Conservation (phyloP, 2,797 vertebrate genomes). For the Synanceia verrucosa region DNA sequence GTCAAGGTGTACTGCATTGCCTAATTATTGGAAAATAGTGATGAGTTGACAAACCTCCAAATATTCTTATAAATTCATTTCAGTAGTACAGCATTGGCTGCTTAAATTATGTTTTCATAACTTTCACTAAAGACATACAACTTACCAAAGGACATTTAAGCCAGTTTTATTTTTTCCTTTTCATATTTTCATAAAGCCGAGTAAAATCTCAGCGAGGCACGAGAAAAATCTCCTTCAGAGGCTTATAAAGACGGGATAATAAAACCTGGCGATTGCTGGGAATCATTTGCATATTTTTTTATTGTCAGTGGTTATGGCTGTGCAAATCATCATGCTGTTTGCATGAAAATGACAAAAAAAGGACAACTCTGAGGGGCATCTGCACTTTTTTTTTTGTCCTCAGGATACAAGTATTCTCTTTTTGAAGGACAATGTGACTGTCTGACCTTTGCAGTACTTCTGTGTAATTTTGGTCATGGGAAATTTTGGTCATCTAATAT, state of each 20-base stretch:
- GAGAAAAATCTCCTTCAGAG: conserved; percentile 27
- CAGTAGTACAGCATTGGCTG: not conserved
- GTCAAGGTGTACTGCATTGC: not conserved
- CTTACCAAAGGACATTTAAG: not conserved
- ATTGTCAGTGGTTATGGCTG: conserved; percentile 35
- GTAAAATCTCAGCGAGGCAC: conserved; percentile 22
- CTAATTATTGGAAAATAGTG: not conserved
- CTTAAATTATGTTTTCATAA: not conserved
- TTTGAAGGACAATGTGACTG: not conserved
- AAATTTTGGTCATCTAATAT: not conserved
- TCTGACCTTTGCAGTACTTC: not conserved
- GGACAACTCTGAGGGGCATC: conserved; percentile 1
- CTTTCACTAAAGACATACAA: conserved; percentile 11
- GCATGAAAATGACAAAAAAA: conserved; percentile 36
- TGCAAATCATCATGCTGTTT: conserved; percentile 26
- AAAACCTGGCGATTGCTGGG: conserved; percentile 25
- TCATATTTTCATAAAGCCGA: conserved; percentile 6
- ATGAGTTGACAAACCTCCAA: not conserved
- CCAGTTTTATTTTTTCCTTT: not conserved
- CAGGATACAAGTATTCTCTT: not conserved
- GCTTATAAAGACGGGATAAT: conserved; percentile 35
- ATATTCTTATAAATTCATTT: not conserved
- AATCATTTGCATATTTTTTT: conserved; percentile 45
- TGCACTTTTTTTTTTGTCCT: not conserved
- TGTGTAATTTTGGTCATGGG: not conserved